Evolutionary conservation across 2,888 invertebrate species (phyloP), one percentile per base, ranked within the genome.

Genomic region (Hypomecis punctinalis): DNA sequence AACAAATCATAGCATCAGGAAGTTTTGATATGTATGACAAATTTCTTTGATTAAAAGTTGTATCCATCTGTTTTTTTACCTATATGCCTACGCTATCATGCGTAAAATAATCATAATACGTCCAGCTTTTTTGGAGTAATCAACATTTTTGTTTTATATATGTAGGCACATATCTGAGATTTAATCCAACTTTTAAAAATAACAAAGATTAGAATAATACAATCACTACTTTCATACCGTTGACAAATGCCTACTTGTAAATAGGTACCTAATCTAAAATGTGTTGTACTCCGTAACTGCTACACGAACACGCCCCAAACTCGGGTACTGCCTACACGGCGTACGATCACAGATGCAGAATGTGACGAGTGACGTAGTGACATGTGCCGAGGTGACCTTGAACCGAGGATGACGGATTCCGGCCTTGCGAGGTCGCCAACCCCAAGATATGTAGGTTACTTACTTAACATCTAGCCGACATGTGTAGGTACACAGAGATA

Each of bases 361-460:
- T 81, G 79, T 86, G 86, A 85, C 79, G 84, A 85, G 83, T 86
- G 88, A 85, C 89, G 79, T 71, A 73, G 72, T 73, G 72, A 75
- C 72, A 74, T 75, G 75, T 84, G 84, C 74, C 81, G 83, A 80
- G 79, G 86, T 88, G 88, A 86, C 92, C 92, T 91, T 92, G 91
- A 89, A 90, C 89, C 79, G 76, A 79, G 82, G 80, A 88, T 92
- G 91, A 93, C 90, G 87, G 85, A 90, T 91, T 85, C 85, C 90
- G 91, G 90, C 92, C 92, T 93, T 93, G 92, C 79, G 85, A 81
- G 91, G 89, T 90, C 90, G 82, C 75, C 81, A 88, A 86, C 83
- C 84, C 80, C 72, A 76, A 68, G 73, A 79, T 80, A 82, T 81
- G 79, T 83, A 77, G 81, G 82, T 83, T 81, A 80, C 77, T 75